Evolutionary conservation across 1,140 invertebrate species (phyloP).

Genomic region (Lethrus apterus): DNA sequence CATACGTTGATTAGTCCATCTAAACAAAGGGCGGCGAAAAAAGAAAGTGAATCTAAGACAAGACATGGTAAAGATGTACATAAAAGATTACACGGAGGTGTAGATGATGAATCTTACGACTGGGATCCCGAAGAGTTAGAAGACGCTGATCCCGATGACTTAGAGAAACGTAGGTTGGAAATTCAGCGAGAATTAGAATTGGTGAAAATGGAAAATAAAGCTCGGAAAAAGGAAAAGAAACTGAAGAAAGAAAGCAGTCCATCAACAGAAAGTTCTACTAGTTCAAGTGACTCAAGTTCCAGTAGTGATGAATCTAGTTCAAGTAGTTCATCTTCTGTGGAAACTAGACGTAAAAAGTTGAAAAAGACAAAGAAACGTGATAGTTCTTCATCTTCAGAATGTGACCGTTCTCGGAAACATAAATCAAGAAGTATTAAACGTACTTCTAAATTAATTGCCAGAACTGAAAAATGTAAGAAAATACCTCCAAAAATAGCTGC

Average conservation of each 20-base stretch:
- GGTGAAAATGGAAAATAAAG: slow-evolving; percentile 55
- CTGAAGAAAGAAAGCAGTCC: slow-evolving; percentile 58
- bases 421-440: slow-evolving; percentile 42
- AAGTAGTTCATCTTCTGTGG: slow-evolving; percentile 44
- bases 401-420: slow-evolving; percentile 42
- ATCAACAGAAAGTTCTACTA: slow-evolving; percentile 55
- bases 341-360: slow-evolving; percentile 44
- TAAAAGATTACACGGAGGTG: slow-evolving; percentile 54
- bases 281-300: slow-evolving; percentile 54
- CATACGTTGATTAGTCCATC: slow-evolving; percentile 67
- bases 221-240: slow-evolving; percentile 56
- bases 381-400: slow-evolving; percentile 52
- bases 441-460: slow-evolving; percentile 30
- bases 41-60: slow-evolving; percentile 56
- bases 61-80: slow-evolving; percentile 47
- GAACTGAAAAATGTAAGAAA: slow-evolving; percentile 23
- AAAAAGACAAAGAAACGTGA: slow-evolving; percentile 53
- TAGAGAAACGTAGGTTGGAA: slow-evolving; percentile 67
- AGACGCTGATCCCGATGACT: slow-evolving; percentile 72
- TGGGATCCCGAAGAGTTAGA: slow-evolving; percentile 73
- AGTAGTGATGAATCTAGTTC: slow-evolving; percentile 51
- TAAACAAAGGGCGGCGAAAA: slow-evolving; percentile 59
- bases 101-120: slow-evolving; percentile 61
- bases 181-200: slow-evolving; percentile 70
- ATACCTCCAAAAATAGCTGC: slow-evolving; percentile 34